Conservation (phyloP, 2,888 invertebrate genomes). For the Zygogramma bicolorata region DNA sequence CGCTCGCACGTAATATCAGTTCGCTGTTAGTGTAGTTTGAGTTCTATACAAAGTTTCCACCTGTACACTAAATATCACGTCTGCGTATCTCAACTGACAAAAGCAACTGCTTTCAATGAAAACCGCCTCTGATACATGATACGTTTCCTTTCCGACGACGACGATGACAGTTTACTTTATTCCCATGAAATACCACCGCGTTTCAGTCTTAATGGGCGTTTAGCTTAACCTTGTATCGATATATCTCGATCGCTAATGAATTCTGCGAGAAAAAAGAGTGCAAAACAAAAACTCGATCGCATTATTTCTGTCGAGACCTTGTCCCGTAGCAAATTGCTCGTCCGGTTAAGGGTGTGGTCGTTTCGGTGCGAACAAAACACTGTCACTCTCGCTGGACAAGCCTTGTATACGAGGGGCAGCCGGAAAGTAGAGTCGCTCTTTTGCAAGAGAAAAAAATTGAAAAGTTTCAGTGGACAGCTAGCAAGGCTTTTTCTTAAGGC, state of each 20-base stretch:
- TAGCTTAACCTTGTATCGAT: neutral
- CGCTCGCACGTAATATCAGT: too few species aligned
- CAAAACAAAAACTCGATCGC: slow-evolving; percentile 18
- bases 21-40: too few species aligned
- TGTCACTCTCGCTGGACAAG: neutral
- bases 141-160: neutral
- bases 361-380: neutral
- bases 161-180: slow-evolving; percentile 4
- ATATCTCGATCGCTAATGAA: neutral
- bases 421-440: neutral
- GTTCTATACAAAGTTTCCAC: too few species aligned
- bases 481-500: too few species aligned
- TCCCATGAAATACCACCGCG: neutral
- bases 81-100: too few species aligned
- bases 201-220: slow-evolving; percentile 8
- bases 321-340: neutral
- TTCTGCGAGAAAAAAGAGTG: neutral
- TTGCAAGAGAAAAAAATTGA: too few species aligned
- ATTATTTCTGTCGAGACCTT: slow-evolving; percentile 15
- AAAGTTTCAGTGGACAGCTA: too few species aligned
- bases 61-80: too few species aligned
- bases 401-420: neutral
- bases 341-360: slow-evolving; percentile 15
- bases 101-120: neutral
- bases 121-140: neutral